Evolutionary conservation across 1,140 invertebrate genomes (phyloP), one percentile per base, ranked within the genome.

Genomic region (Vanessa tameamea): DNA sequence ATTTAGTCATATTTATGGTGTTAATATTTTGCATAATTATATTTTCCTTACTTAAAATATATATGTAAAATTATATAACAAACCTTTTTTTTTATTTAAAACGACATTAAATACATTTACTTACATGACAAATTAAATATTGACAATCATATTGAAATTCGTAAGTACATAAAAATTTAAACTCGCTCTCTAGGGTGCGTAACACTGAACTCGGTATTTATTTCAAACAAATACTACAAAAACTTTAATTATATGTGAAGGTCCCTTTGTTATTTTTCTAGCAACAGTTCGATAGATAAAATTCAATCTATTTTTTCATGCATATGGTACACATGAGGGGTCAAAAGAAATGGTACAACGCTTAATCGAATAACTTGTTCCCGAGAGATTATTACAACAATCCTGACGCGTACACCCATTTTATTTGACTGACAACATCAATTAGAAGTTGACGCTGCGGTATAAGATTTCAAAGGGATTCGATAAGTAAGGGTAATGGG

Each of bases 391-490:
- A 87, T 84, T 81, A 83, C 82, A 83, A 57, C 74, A 80, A 82
- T 72, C 81, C 79, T 76, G 76, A 75, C 73, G 72, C 73, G 70
- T 79, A 74, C n/a, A 73, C 76, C 76, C 79, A 78, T 82, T 87
- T 85, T 82, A 85, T 87, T 85, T 87, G 87, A 91, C 82, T 91
- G 89, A 89, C 89, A 87, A 86, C 83, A 84, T 88, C 89, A 91
- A 91, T 91, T 91, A 91, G 82, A 75, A 81, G 73, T 87, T 85
- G 85, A 89, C 85, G 81, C 75, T 57, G 78, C 84, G 89, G 89
- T 87, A 75, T 91, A 76, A 65, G 75, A 75, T 91, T 91, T 84
- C 89, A 90, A 89, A 89, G 82, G 84, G 78, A 75, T 75, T 77
- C 55, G 76, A 83, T 82, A 78, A 80, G 57, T 61, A 84, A 86